Conservation (phyloP, 2,888 invertebrate species). For the Mythimna ferrago region DNA sequence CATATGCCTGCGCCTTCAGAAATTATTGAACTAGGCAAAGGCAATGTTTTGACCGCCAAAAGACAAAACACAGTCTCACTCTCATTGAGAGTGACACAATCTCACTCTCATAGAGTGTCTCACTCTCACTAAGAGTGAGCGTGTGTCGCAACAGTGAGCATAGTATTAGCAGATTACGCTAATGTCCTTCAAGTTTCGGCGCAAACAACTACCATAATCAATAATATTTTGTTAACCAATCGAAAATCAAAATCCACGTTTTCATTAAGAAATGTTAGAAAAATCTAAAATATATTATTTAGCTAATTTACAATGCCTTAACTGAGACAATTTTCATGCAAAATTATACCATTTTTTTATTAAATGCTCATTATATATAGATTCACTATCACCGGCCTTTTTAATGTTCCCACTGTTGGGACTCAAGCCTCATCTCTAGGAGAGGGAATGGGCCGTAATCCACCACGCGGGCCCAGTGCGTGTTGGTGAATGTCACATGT, state of each 20-base stretch:
- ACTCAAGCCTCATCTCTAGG: too few species aligned
- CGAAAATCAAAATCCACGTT: slow-evolving; percentile 36
- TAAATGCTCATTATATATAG: too few species aligned
- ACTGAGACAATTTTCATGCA: slow-evolving; percentile 33
- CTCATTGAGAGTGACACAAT: too few species aligned
- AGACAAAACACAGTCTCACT: not conserved
- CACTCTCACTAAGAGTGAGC: not conserved
- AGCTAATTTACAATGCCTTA: slow-evolving; percentile 63
- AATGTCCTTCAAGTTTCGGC: not conserved
- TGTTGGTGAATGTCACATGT: too few species aligned
- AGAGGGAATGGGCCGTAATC: too few species aligned
- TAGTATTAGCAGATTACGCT: not conserved
- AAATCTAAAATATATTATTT: slow-evolving; percentile 62
- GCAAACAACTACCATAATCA: slow-evolving; percentile 35
- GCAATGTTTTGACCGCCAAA: not conserved
- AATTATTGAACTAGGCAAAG: not conserved
- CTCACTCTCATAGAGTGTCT: too few species aligned
- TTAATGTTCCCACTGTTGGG: too few species aligned
- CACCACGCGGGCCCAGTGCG: too few species aligned
- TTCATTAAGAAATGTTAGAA: slow-evolving; percentile 70
- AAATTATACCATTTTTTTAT: slow-evolving; percentile 37
- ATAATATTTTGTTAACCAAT: slow-evolving; percentile 18
- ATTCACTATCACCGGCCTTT: too few species aligned
- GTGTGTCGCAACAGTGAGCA: not conserved
- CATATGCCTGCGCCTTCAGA: not conserved